Percentiles rank a stretch among this genome's conserved stretches.
phyloP scores from a whole-genome alignment of 2,797 vertebrate species.

The Mus minutoides region DNA sequence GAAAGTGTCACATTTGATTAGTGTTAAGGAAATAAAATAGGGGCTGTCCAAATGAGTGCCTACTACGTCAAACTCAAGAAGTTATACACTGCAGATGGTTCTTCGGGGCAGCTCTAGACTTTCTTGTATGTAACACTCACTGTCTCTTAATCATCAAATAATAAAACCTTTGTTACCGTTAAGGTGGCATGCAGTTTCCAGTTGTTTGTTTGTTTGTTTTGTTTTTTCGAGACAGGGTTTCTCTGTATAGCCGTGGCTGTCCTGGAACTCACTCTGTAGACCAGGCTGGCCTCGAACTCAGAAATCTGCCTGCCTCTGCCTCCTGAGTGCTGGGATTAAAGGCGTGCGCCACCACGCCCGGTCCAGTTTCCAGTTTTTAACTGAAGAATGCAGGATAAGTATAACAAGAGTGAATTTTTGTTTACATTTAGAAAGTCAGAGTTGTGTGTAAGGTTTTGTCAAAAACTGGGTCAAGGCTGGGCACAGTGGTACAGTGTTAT shows the following conservation, averaged over 20 bases:
- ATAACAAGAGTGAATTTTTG: background rate
- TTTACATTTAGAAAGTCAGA: constrained; percentile 14
- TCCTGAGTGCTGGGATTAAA: too few species aligned
- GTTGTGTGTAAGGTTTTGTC: background rate
- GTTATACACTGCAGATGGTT: background rate
- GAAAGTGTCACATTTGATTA: background rate
- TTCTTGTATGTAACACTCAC: background rate
- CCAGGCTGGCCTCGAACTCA: too few species aligned
- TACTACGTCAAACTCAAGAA: background rate
- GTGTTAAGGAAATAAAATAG: background rate
- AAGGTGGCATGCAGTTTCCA: background rate
- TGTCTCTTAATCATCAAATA: background rate
- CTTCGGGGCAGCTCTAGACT: background rate
- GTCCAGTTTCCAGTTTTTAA: background rate
- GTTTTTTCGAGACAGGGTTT: too few species aligned
- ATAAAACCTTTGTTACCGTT: background rate
- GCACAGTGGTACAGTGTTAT: background rate
- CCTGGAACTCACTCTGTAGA: too few species aligned
- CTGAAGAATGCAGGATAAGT: background rate
- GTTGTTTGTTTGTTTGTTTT: too few species aligned
- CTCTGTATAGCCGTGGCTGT: too few species aligned
- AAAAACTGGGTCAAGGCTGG: background rate
- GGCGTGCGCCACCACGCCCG: too few species aligned
- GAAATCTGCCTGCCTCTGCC: too few species aligned
- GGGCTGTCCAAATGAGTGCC: background rate